phyloP scores from a whole-genome alignment of 1,140 invertebrate genomes.

The Lasaia peninsularis region DNA sequence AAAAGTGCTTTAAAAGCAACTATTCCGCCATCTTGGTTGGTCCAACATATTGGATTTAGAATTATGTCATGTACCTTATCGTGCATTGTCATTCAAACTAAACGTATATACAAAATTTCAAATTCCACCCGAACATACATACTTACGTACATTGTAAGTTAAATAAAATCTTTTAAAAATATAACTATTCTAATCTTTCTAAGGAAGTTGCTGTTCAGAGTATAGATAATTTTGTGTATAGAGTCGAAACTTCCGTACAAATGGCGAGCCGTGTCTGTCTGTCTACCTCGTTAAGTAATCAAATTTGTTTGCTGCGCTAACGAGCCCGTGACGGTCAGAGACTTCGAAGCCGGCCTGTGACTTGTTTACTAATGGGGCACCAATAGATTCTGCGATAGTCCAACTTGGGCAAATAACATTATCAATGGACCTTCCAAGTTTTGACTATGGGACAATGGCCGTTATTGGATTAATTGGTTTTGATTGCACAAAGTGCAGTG shows the following conservation, averaged over 20 bases:
- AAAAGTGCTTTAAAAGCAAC: too few species aligned
- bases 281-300: slow-evolving; percentile 67
- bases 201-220: neutral
- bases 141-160: too few species aligned
- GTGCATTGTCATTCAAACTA: too few species aligned
- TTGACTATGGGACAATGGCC: neutral
- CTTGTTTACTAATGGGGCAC: slow-evolving; percentile 40
- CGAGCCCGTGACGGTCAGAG: slow-evolving; percentile 44
- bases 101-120: too few species aligned
- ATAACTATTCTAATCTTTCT: too few species aligned
- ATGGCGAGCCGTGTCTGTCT: slow-evolving; percentile 39
- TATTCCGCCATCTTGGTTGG: too few species aligned
- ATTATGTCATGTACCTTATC: too few species aligned
- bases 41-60: too few species aligned
- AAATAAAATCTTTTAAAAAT: too few species aligned
- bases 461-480: neutral
- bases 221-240: slow-evolving; percentile 2
- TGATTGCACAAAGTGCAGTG: neutral
- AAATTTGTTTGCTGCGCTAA: slow-evolving; percentile 64
- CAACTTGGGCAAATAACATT: slow-evolving; percentile 15
- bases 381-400: slow-evolving; percentile 18
- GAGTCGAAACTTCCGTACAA: neutral
- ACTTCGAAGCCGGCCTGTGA: slow-evolving; percentile 31
- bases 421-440: slow-evolving; percentile 4
- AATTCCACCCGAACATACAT: too few species aligned